phyloP scores from a whole-genome alignment of 1,140 invertebrate species.

The Hirudo medicinalis region DNA sequence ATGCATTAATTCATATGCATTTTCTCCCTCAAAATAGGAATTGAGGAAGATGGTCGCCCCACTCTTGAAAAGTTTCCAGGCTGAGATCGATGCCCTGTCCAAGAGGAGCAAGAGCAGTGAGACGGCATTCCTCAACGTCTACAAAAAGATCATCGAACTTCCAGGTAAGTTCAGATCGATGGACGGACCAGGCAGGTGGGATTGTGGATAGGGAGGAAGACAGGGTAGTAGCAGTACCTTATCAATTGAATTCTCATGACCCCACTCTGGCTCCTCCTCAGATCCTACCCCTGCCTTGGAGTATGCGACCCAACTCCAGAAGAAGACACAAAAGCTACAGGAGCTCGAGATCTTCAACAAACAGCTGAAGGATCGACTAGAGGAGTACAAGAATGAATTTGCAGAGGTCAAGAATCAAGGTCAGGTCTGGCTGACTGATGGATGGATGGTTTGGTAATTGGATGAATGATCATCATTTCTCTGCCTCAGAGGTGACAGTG shows the following conservation, averaged over 20 bases:
- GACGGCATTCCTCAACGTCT: slow-evolving; percentile 45
- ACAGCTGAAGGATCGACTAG: slow-evolving; percentile 45
- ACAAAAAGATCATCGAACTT: slow-evolving; percentile 46
- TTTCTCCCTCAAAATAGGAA: slow-evolving; percentile 36
- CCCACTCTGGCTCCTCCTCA: slow-evolving; percentile 20
- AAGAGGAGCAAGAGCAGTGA: slow-evolving; percentile 48
- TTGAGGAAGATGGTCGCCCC: slow-evolving; percentile 45
- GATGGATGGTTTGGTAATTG: not conserved
- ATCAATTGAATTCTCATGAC: no score
- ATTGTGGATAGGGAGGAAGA: no score
- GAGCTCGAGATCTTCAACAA: slow-evolving; percentile 49
- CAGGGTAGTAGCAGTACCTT: no score
- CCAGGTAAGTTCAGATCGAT: slow-evolving; percentile 36
- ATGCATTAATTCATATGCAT: no score
- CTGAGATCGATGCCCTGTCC: slow-evolving; percentile 45
- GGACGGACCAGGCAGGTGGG: not conserved
- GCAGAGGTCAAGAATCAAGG: slow-evolving; percentile 47
- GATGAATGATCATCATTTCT: slow-evolving; percentile 15
- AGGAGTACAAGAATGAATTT: slow-evolving; percentile 48
- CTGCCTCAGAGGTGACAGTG: slow-evolving; percentile 42
- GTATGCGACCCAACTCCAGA: slow-evolving; percentile 41
- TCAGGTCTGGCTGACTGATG: slow-evolving; percentile 16
- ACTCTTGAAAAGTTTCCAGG: slow-evolving; percentile 47
- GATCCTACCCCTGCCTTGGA: slow-evolving; percentile 45
- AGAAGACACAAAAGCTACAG: slow-evolving; percentile 40